Conservation (phyloP, 2,888 invertebrate species). For the Tachina lurida region DNA sequence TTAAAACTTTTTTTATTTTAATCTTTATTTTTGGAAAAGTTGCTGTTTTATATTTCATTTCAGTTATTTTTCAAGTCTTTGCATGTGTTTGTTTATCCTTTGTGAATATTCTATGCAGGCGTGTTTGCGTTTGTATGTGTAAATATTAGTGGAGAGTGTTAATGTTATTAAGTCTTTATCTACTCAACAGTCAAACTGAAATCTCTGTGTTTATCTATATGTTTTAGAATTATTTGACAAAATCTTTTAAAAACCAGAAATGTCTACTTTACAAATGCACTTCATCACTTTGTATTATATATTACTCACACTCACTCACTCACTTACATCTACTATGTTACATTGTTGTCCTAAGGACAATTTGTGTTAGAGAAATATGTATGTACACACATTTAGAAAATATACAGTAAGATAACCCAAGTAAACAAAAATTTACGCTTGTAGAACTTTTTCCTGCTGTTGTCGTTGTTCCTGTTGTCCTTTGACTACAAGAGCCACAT, state of each 20-base stretch:
- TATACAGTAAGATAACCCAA: constrained; percentile 57
- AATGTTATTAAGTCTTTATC: constrained; percentile 67
- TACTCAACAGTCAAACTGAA: constrained; percentile 27
- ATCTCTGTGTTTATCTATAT: constrained; percentile 32
- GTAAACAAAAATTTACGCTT: constrained; percentile 64
- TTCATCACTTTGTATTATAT: constrained; percentile 64
- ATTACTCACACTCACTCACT: constrained; percentile 3
- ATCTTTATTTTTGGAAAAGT: constrained; percentile 20
- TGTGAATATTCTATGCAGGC: background rate
- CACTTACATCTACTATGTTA: background rate
- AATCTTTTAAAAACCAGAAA: constrained; percentile 67
- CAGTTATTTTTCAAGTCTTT: background rate
- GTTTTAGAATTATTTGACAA: constrained; percentile 48
- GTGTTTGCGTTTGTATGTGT: background rate
- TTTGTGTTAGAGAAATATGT: constrained; percentile 28
- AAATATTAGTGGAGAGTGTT: constrained; percentile 57
- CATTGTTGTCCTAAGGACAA: constrained; percentile 53
- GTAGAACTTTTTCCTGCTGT: background rate
- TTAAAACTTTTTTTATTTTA: constrained; percentile 36
- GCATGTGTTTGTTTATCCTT: background rate
- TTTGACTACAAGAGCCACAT: constrained; percentile 32
- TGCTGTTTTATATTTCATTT: constrained; percentile 1
- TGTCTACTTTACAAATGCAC: constrained; percentile 69
- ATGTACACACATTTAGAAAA: constrained; percentile 27
- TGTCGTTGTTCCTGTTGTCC: constrained; percentile 17